Evolutionary conservation across 1,140 invertebrate species (phyloP), one percentile per base, ranked within the genome.

Genomic region (Luehdorfia chinensis): DNA sequence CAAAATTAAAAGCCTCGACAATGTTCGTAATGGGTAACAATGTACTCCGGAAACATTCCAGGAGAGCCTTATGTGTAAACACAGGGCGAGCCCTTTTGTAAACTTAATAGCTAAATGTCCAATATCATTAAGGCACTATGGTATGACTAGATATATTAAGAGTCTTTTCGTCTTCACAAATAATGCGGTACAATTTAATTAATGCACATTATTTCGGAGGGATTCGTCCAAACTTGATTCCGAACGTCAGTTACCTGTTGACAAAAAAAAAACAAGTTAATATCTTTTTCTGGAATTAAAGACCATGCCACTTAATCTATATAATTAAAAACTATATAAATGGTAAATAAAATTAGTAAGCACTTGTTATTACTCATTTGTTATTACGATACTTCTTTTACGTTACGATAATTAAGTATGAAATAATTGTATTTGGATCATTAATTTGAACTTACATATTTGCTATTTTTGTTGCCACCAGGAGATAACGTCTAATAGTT

Each of bases 401-500:
- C 32, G 7, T 37, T 47, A 4, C 21, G 12, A 15, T n/a, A 19
- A 37, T 39, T 39, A 47, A 37, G 8, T 31, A 44, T 19, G 6
- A 46, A 34, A 31, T 23, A 19, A 37, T 43, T 13, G n/a, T n/a
- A n/a, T n/a, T n/a, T n/a, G n/a, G n/a, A n/a, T n/a, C n/a, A n/a
- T 16, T 49, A 57, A 30, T 28, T 18, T 31, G 50, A 67, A 75
- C 71, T 79, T 76, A 87, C 83, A 47, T 73, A 44, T 62, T 58
- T 60, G 59, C 66, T 84, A 88, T 87, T 87, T 88, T 45, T 90
- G 88, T 73, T 95, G 93, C 93, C 93, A 96, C 90, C 92, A 94
- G n/a, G 91, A 93, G 47, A 95, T 93, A 48, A 93, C 93, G 67
- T 96, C 94, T 2, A 96, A 87, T 0, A 96, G 88, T 58, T 95